Evolutionary conservation across 2,888 invertebrate genomes (phyloP).

Genomic region (Plagodis dolabraria): DNA sequence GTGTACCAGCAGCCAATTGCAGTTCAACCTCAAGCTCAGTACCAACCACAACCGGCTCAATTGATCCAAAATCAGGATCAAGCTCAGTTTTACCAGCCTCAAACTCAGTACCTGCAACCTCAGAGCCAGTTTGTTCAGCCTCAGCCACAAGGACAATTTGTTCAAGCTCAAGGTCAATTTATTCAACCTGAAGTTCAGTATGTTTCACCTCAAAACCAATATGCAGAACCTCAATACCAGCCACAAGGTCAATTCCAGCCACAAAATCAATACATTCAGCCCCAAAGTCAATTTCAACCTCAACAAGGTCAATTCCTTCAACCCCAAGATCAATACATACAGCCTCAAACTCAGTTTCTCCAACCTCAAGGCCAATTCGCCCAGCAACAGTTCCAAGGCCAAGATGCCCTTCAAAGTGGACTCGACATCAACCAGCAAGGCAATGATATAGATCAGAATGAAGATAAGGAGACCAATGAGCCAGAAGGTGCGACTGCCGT

Average conservation of each 20-base stretch:
- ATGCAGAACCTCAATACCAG: slow-evolving; percentile 12
- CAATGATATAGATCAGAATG: slow-evolving; percentile 63
- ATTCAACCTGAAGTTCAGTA: slow-evolving; percentile 8
- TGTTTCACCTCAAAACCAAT: slow-evolving; percentile 11
- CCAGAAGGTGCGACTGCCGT: slow-evolving; percentile 65
- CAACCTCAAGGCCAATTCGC: slow-evolving; percentile 28
- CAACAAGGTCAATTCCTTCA: slow-evolving; percentile 35
- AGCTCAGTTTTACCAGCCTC: slow-evolving; percentile 32
- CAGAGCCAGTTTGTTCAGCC: slow-evolving; percentile 23
- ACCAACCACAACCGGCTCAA: slow-evolving; percentile 31
- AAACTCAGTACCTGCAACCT: slow-evolving; percentile 27
- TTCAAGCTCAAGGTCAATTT: slow-evolving; percentile 14
- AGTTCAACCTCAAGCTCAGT: slow-evolving; percentile 32
- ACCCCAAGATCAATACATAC: slow-evolving; percentile 36
- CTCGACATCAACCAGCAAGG: slow-evolving; percentile 69
- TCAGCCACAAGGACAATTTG: slow-evolving; percentile 21
- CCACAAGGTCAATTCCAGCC: slow-evolving; percentile 39
- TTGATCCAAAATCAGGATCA: slow-evolving; percentile 27
- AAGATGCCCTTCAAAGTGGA: slow-evolving; percentile 67
- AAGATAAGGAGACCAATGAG: slow-evolving; percentile 47
- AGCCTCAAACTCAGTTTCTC: slow-evolving; percentile 3
- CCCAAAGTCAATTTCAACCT: slow-evolving; percentile 34
- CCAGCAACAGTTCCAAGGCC: slow-evolving; percentile 46
- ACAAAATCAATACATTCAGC: slow-evolving; percentile 37
- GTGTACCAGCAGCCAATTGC: slow-evolving; percentile 38